Base-by-base conservation (phyloP, 2,113 vertebrate species). In the Ascaphus truei region DNA sequence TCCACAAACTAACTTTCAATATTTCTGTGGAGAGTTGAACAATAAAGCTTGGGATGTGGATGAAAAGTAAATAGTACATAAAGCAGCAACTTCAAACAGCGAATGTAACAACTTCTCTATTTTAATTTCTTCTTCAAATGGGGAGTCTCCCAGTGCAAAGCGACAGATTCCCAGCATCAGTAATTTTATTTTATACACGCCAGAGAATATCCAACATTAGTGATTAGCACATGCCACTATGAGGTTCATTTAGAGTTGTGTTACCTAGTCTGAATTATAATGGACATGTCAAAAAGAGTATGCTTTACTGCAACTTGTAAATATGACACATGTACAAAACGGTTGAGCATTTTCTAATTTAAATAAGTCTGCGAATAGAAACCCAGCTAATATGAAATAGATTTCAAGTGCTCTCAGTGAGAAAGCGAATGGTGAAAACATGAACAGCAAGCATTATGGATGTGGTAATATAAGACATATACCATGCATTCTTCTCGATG, bases 401-500 rank as follows among this genome's bases (percentile, higher is more conserved):
- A 62, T 62, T 47, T 62, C 59, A 33, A 62, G 59, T 26, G 37
- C 16, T 22, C 58, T 61, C 12, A 10, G 58, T 18, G n/a, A 45
- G 6, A 41, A 15, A 59, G 56, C n/a, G 34, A 41, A 43, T n/a
- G n/a, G n/a, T n/a, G n/a, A 27, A 18, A 20, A 36, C 33, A 37
- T 25, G 10, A 25, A 33, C n/a, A 10, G 5, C 26, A 22, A 22
- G n/a, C 25, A 43, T 12, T n/a, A n/a, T n/a, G n/a, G n/a, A n/a
- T n/a, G n/a, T n/a, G 8, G 15, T 29, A 10, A 66, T 45, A 25
- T 23, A 31, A 56, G 36, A 30, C 13, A 31, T 18, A 61, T 84
- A 93, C 92, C 90, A 93, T 81, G 65, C 88, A 88, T 62, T 92
- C 88, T 65, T 93, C 91, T 27, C 34, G 67, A 12, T 1, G 78